Conservation (phyloP, 2,888 invertebrate species). For the Troides aeacus region DNA sequence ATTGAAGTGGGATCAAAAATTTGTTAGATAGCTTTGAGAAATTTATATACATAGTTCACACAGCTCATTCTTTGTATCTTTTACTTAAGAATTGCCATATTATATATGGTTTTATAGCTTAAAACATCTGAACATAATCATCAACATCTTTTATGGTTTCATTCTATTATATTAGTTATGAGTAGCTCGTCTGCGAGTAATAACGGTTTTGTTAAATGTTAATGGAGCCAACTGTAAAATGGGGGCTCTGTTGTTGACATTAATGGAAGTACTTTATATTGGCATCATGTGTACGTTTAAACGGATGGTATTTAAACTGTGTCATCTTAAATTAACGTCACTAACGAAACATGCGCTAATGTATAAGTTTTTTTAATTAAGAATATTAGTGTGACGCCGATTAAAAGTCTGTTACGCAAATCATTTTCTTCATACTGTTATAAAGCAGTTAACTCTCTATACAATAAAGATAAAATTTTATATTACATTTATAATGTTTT, state of each 20-base stretch:
- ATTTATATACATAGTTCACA: neutral
- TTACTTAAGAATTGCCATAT: neutral
- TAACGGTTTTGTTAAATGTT: slow-evolving; percentile 19
- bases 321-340: slow-evolving; percentile 16
- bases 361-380: neutral
- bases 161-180: neutral
- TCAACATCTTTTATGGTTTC: neutral
- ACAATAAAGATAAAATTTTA: neutral
- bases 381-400: neutral
- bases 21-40: neutral
- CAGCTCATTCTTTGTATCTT: neutral
- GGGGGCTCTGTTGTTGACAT: slow-evolving; percentile 11
- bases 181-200: neutral
- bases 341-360: neutral
- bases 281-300: slow-evolving; percentile 18
- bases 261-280: slow-evolving; percentile 18
- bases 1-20: too few species aligned
- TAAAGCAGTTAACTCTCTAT: neutral
- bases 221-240: slow-evolving; percentile 16
- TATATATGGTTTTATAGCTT: neutral
- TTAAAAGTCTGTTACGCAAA: neutral
- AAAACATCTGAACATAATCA: neutral
- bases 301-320: slow-evolving; percentile 23
- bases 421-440: too few species aligned
- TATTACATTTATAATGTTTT: neutral